Evolutionary conservation across 2,797 vertebrate genomes (phyloP).

Genomic region (Taeniopygia guttata): DNA sequence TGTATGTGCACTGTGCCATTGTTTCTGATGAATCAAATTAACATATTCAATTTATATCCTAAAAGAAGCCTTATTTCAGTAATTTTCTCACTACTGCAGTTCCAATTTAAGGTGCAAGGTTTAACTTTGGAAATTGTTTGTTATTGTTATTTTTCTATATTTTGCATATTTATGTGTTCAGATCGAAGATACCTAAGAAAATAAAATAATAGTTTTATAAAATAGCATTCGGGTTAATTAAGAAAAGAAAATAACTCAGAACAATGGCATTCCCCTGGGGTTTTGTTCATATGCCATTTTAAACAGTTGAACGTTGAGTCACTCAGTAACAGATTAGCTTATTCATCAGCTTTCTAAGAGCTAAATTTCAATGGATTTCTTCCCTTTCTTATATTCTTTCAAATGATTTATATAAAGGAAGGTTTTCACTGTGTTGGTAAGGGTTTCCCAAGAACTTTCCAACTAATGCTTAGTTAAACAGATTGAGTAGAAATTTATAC

Average conservation of each 20-base stretch:
- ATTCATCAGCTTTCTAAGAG: conserved; percentile 64
- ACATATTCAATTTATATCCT: conserved; percentile 49
- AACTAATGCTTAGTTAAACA: conserved; percentile 46
- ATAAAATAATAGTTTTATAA: conserved; percentile 17
- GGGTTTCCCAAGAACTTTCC: conserved; percentile 48
- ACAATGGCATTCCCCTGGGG: conserved; percentile 10
- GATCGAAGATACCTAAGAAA: not conserved
- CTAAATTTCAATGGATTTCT: conserved; percentile 49
- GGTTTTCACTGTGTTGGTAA: conserved; percentile 26
- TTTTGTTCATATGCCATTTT: conserved; percentile 53
- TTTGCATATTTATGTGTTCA: not conserved
- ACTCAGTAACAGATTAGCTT: conserved; percentile 57
- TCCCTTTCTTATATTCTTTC: conserved; percentile 46
- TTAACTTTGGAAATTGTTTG: conserved; percentile 16
- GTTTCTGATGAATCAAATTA: conserved; percentile 68
- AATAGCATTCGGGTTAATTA: conserved; percentile 38
- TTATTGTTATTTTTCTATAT: not conserved
- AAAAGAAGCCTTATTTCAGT: conserved; percentile 29
- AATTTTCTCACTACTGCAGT: not conserved
- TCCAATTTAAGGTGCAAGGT: not conserved
- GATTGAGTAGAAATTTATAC: conserved; percentile 51
- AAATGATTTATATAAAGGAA: conserved; percentile 34
- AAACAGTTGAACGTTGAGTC: conserved; percentile 27
- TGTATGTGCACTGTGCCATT: conserved; percentile 42
- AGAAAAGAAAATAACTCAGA: conserved; percentile 43